These are phyloP conservation scores for Scalopus aquaticus DNA, from an alignment of 2,113 vertebrate species.

Conservation along the genomic window DNA sequence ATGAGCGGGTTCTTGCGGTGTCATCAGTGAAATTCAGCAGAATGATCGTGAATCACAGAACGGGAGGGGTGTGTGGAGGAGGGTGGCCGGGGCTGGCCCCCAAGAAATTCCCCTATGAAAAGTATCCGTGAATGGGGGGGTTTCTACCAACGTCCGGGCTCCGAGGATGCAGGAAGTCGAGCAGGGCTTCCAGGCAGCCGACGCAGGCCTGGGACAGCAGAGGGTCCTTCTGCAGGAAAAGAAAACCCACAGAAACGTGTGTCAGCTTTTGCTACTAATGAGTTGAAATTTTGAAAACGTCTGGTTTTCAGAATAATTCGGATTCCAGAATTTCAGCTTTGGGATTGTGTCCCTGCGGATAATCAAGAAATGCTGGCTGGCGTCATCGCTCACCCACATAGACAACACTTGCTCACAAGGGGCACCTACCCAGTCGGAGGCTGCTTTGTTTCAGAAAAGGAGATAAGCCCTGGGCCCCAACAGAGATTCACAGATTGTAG, in stretches of 20 bases:
- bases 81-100: neutral
- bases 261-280: neutral
- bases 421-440: neutral
- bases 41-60: neutral
- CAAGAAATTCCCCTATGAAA: neutral
- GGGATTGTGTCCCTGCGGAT: neutral
- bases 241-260: neutral
- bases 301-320: neutral
- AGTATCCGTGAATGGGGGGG: neutral
- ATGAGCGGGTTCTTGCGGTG: neutral
- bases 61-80: neutral
- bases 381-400: neutral
- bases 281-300: neutral
- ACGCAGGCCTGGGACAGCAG: constrained; percentile 88
- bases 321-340: constrained; percentile 46
- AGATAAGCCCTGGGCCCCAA: neutral
- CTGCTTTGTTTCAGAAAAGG: neutral
- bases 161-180: constrained; percentile 89
- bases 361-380: neutral
- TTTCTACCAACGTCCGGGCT: constrained; percentile 88
- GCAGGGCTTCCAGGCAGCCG: constrained; percentile 91
- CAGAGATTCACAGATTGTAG: neutral
- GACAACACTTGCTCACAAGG: neutral
- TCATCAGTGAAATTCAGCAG: neutral
- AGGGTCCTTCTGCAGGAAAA: constrained; percentile 89